Evolutionary conservation across 2,113 vertebrate species (phyloP), one percentile per base, ranked within the genome.

Genomic region (Phaethon lepturus): DNA sequence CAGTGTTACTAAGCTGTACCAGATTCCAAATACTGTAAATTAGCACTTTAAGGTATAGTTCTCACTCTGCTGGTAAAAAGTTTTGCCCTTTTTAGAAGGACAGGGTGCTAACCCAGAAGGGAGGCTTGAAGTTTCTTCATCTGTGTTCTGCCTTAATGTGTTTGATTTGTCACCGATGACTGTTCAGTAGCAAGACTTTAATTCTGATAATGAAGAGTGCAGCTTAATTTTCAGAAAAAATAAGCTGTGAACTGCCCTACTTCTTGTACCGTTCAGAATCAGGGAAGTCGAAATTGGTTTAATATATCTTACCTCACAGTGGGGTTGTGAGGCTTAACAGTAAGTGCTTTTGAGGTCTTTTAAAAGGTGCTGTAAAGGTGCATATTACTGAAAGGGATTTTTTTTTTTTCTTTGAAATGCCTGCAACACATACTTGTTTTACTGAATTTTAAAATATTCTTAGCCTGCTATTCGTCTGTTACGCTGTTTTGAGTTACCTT

Each of bases 41-140:
- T 40, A 97, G 95, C 95, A 97, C 94, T 98, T 96, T 95, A 96
- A 96, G 95, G 90, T 94, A 28, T 83, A 94, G 91, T 89, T 96
- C 91, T 96, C 82, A 24, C 28, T 96, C 79, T 77, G 80, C 69
- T 17, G 25, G 60, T 76, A 38, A 83, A n/a, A 89, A 42, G 56
- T 31, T 93, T 88, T 96, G 90, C 66, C 80, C 69, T 89, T 49
- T 74, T 33, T 47, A 3, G 45, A 62, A 93, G 80, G 86, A 44
- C 79, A 25, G 80, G 80, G 77, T 45, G 49, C 79, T 77, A 29
- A 82, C 81, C 89, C 84, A 7, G 81, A 73, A 77, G 80, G 74
- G 90, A 94, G 53, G 44, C 78, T 88, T 45, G 23, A 86, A 79
- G 38, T 93, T 90, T 67, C 77, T 69, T 83, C 95, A 86, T 92